Base-by-base conservation (phyloP, 2,797 vertebrate species). In the Platalea minor region DNA sequence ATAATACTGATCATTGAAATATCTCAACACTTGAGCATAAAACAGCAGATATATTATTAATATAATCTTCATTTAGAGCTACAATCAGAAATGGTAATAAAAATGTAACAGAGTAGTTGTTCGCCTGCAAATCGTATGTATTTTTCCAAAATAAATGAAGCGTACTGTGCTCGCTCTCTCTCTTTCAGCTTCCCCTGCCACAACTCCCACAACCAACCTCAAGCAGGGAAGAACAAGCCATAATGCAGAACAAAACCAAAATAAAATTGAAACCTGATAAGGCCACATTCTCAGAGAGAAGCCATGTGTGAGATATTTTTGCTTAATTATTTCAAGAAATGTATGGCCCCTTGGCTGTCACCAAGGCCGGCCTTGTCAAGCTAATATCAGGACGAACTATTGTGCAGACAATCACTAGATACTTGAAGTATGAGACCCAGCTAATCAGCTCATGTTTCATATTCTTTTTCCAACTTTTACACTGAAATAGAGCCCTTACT, bases 291-390 rank as follows among this genome's bases (percentile, higher is more conserved):
- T 97, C 96, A 17, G 82, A 86, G 93, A 96, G 95, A 97, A 97
- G 96, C 95, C 97, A 97, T 96, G 97, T 97, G 96, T 97, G 95
- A 98, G 95, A 95, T 91, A 95, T 94, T 96, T 97, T 91, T 96
- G 91, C 86, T 92, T 97, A 97, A 97, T 96, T 98, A 96, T 97
- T 97, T 97, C 94, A 97, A 96, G 95, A 97, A 96, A 97, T 12
- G 67, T 88, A 83, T 61, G 89, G 91, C 94, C 96, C 95, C 96
- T 95, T 96, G 90, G 88, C 96, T 93, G 93, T 97, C 91, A 91
- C 93, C 93, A 78, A 82, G 91, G 72, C 13, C 95, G 91, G 95
- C 54, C 86, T 56, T 93, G 95, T 95, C 95, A 93, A 85, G 83
- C 85, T 92, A 84, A 80, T 83, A 95, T 88, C 91, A 90, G 10